phyloP scores from a whole-genome alignment of 1,140 invertebrate species.

The Lepeophtheirus salmonis region DNA sequence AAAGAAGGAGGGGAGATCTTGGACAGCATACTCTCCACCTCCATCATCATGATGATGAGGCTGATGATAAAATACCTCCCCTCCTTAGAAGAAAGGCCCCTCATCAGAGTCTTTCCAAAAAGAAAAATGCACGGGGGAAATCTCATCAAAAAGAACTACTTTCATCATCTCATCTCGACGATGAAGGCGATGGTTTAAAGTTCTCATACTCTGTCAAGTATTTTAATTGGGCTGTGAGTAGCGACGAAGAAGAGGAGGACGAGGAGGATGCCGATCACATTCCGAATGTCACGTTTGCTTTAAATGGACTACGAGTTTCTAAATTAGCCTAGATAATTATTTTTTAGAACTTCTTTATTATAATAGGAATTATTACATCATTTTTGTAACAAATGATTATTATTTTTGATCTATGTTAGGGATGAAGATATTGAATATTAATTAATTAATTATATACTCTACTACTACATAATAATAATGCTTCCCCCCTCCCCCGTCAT shows the following conservation, averaged over 20 bases:
- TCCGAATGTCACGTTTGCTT: background rate
- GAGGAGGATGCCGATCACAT: constrained; percentile 2
- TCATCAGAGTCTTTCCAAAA: background rate
- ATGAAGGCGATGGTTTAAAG: background rate
- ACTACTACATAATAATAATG: too few species aligned
- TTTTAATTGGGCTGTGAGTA: constrained; percentile 13
- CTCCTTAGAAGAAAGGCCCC: too few species aligned
- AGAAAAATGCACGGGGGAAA: background rate
- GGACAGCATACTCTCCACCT: too few species aligned
- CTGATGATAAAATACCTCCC: background rate
- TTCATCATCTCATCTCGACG: too few species aligned
- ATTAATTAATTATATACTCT: background rate
- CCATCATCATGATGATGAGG: too few species aligned
- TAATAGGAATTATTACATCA: background rate
- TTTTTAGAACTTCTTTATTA: background rate
- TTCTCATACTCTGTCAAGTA: constrained; percentile 7
- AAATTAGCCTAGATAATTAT: background rate
- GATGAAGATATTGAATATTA: background rate
- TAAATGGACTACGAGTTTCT: background rate
- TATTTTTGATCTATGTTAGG: too few species aligned
- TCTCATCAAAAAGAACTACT: background rate
- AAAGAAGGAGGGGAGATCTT: too few species aligned
- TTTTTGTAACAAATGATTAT: too few species aligned
- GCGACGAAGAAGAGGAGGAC: constrained; percentile 4
- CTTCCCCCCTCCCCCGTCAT: too few species aligned